Evolutionary conservation across 2,113 vertebrate genomes (phyloP).

Genomic region (Myiagra hebetior): DNA sequence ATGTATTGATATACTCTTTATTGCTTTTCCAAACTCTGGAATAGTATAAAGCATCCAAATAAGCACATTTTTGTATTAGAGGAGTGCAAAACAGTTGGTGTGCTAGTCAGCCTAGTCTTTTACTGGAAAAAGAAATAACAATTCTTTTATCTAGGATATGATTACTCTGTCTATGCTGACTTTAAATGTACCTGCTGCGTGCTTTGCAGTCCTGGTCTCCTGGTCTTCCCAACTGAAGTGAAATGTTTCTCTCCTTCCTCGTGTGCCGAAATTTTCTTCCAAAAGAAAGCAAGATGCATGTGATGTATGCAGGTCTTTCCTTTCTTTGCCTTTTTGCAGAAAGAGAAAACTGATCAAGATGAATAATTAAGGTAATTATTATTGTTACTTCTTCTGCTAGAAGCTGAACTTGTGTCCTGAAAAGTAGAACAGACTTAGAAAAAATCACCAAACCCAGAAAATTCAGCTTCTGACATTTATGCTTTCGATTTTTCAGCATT

Average conservation of each 20-base stretch:
- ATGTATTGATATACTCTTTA: neutral
- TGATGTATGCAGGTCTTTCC: neutral
- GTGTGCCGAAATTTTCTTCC: neutral
- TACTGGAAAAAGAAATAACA: neutral
- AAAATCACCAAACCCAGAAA: neutral
- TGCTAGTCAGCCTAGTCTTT: neutral
- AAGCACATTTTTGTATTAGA: neutral
- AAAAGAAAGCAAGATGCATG: neutral
- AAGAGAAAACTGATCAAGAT: neutral
- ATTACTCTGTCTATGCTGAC: neutral
- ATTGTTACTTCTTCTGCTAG: neutral
- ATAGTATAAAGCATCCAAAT: neutral
- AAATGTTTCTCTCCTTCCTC: neutral
- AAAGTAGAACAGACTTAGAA: neutral
- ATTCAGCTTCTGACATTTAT: neutral
- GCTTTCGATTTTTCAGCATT: neutral
- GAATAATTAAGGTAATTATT: neutral
- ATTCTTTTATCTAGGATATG: neutral
- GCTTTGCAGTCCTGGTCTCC: neutral
- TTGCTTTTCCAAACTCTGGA: neutral
- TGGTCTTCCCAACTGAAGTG: neutral
- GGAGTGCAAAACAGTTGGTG: neutral
- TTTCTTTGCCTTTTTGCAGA: neutral
- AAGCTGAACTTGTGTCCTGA: neutral
- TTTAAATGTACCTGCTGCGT: neutral